Base-by-base conservation (phyloP, 2,113 vertebrate genomes). In the Scatophagus argus region DNA sequence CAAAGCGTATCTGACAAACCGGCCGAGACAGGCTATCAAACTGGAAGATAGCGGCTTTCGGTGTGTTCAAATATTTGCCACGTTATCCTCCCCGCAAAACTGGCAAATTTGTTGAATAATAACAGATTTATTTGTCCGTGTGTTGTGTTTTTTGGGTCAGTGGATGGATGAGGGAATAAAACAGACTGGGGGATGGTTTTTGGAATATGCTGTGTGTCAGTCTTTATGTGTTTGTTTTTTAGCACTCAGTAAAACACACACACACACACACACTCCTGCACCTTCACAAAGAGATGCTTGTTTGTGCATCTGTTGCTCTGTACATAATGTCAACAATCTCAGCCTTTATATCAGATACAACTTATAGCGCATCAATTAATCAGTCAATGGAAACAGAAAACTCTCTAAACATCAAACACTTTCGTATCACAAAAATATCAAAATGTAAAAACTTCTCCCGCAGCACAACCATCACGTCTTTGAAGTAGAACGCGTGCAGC, bases 1-100 rank as follows among this genome's bases (percentile, higher is more conserved):
- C 68, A 77, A 68, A 86, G 77, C 63, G 2, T 3, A 69, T 87
- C 70, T 43, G 77, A 84, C 74, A 86, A 72, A 78, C 47, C 55
- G 12, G 73, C 62, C 67, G 62, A 74, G 47, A 72, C 34, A 16
- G 72, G 59, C 61, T 41, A 41, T 67, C 63, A 72, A 51, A 63
- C 25, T 2, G 16, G 68, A 25, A 27, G 63, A 82, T 10, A 46
- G 66, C 17, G 16, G 38, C 39, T 54, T 46, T 23, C n/a, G 23
- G 29, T 49, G 59, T 65, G 46, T 34, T 43, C 34, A 62, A 29
- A 79, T 8, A 54, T 61, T 6, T 17, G 16, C 52, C 63, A 38
- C 23, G 58, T 77, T 51, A 74, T 73, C 17, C 31, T 31, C 23
- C 23, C 34, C 16, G 9, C 54, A 25, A 54, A 76, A 46, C 1